These are phyloP conservation scores for Athalia rosae DNA, from an alignment of 2,888 invertebrate genomes.

Conservation along the genomic window DNA sequence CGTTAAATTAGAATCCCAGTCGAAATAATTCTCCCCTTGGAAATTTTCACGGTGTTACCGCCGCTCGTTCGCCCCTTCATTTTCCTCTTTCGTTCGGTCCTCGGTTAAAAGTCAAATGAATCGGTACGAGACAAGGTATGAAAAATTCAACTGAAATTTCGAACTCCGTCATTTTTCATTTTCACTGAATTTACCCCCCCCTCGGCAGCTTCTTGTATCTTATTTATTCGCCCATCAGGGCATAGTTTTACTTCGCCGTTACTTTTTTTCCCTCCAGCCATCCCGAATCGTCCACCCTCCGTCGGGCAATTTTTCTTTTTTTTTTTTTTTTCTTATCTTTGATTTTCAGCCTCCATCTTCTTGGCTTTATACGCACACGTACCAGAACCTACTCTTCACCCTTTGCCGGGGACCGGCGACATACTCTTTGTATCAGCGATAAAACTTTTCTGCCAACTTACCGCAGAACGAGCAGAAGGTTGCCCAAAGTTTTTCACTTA, in stretches of 20 bases:
- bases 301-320: constrained; percentile 18
- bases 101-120: constrained; percentile 9
- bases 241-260: neutral
- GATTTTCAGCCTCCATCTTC: neutral
- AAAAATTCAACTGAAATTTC: neutral
- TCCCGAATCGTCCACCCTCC: constrained; percentile 20
- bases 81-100: neutral
- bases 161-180: no score
- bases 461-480: constrained; percentile 21
- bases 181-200: no score
- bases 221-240: neutral
- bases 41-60: neutral
- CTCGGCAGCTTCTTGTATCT: neutral
- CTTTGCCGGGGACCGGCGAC: neutral
- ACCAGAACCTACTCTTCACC: constrained; percentile 7
- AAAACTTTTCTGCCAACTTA: constrained; percentile 33
- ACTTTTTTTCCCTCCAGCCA: neutral
- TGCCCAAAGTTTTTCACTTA: constrained; percentile 44
- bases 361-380: no score
- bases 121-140: neutral
- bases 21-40: constrained; percentile 25
- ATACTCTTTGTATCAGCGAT: constrained; percentile 38
- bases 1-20: constrained; percentile 42
- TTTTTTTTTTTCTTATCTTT: constrained; percentile 7
- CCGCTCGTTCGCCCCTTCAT: no score